phyloP scores from a whole-genome alignment of 1,140 invertebrate species.

The Drosophila sproati region DNA sequence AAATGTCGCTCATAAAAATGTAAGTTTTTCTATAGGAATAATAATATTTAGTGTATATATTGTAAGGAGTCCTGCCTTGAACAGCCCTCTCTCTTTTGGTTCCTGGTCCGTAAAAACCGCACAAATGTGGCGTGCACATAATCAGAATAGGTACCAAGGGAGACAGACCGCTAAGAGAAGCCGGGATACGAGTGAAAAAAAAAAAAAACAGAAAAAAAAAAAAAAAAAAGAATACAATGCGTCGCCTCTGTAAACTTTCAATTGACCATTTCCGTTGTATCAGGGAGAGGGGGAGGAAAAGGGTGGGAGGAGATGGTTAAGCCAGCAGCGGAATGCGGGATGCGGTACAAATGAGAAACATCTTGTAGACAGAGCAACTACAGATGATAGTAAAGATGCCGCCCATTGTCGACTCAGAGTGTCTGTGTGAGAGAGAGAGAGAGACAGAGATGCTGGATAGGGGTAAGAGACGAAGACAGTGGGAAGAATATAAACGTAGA shows the following conservation, averaged over 20 bases:
- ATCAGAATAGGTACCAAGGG: constrained; percentile 10
- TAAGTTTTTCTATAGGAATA: no score
- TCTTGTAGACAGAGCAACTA: constrained; percentile 7
- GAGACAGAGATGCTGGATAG: neutral
- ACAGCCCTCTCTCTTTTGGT: constrained; percentile 2
- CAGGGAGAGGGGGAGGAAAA: neutral
- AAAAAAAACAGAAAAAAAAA: no score
- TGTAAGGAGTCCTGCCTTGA: constrained; percentile 9
- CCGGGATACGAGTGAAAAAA: neutral
- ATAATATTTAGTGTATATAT: no score
- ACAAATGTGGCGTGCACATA: constrained; percentile 28
- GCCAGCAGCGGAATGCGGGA: neutral
- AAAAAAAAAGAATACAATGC: constrained; percentile 51
- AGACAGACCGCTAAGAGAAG: constrained; percentile 4
- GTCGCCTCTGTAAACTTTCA: constrained; percentile 58
- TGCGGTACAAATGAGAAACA: constrained; percentile 12
- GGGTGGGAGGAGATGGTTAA: neutral
- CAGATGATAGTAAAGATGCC: constrained; percentile 7
- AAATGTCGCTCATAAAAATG: no score
- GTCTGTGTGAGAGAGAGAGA: neutral
- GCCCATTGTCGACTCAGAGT: neutral
- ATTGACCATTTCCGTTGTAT: constrained; percentile 71
- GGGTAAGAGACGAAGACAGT: neutral
- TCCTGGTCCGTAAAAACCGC: constrained; percentile 19
- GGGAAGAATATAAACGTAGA: neutral